Conservation (phyloP, 2,113 vertebrate species). For the Oxyruncus cristatus region DNA sequence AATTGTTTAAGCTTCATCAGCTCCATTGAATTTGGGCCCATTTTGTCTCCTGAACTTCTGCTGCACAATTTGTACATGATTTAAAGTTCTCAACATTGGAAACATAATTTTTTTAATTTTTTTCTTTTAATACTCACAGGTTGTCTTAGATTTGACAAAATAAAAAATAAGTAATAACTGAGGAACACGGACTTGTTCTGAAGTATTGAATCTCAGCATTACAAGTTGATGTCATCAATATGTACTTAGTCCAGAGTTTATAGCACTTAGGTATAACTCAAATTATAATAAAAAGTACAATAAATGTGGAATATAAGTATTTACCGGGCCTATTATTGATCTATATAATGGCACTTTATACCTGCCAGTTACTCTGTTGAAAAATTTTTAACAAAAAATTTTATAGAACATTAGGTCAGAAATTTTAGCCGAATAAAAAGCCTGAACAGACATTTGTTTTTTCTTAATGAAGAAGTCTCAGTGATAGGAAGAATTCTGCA, state of each 20-base stretch:
- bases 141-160: neutral
- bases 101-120: neutral
- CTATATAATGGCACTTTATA: neutral
- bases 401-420: neutral
- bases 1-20: neutral
- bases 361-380: neutral
- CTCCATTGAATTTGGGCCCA: neutral
- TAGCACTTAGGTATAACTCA: slow-evolving; percentile 5
- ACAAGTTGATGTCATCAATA: neutral
- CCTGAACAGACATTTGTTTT: too few relatives aligned
- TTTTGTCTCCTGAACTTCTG: neutral
- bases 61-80: neutral
- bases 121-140: neutral
- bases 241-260: neutral
- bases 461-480: neutral
- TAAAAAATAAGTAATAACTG: neutral
- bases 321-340: neutral
- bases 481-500: neutral
- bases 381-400: neutral
- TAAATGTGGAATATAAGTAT: slow-evolving; percentile 6
- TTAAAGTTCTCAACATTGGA: neutral
- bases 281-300: neutral
- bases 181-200: neutral
- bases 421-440: slow-evolving; percentile 5
- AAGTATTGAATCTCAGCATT: neutral